Base-by-base conservation (phyloP, 2,113 vertebrate genomes). In the Hemibagrus wyckioides region DNA sequence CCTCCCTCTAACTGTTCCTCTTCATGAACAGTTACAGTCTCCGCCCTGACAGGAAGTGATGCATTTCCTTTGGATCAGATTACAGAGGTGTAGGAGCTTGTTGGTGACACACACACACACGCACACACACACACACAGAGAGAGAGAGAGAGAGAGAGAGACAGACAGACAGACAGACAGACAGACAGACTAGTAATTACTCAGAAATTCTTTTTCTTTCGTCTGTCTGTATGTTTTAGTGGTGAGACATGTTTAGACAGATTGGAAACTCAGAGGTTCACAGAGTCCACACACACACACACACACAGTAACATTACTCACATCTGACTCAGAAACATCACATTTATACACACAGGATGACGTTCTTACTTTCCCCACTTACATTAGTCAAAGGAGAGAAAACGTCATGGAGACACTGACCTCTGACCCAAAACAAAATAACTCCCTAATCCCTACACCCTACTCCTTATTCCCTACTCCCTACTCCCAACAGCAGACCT, bases 51-150 rank as follows among this genome's bases (percentile, higher is more conserved):
- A 82, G 81, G 85, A 86, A 87, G 57, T 82, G 71, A 79, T 50
- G 75, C 13, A 56, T 82, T 87, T 90, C 76, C 23, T 86, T n/a
- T 50, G 80, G 56, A 23, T 80, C 80, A 71, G 80, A 52, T 88
- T 79, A 41, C 15, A 33, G 67, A 76, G 7, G 25, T 65, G 14
- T 80, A 21, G 65, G 77, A 44, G 85, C 39, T 67, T 82, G 61
- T 30, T 75, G 36, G 76, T 52, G 36, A 30, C 21, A 44, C 33
- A 44, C 65, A 67, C 33, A n/a, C 10, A 65, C 44, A 52, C 76
- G 25, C 33, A 39, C 83, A 36, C 71, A 28, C 65, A 19, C 28
- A 25, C 56, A 85, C 59, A 36, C 33, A 84, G 15, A 28, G 8
- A 39, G 14, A 28, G 19, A 56, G 7, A n/a, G 28, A 79, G 2